Evolutionary conservation across 53 echinoderm and acorn worm species (phyloP).

Genomic region (Arbacia lixula): DNA sequence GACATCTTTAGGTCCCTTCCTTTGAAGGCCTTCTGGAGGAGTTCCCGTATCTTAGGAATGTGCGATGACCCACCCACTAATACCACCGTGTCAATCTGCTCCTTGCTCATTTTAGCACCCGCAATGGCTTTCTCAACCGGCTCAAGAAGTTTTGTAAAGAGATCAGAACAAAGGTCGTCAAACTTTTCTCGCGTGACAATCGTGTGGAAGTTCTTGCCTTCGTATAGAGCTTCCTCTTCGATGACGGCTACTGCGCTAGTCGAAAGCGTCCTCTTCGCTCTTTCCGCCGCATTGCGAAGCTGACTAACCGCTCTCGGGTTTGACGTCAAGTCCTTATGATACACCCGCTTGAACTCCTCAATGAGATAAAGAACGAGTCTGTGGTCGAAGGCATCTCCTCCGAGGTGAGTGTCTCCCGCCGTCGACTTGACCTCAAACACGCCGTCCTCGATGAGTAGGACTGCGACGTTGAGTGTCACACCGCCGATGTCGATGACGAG

Average conservation of each 20-base stretch:
- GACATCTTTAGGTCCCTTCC: conserved; percentile 79
- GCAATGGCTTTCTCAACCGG: conserved; percentile 78
- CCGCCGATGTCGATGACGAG: conserved; percentile 92
- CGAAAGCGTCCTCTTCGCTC: conserved; percentile 84
- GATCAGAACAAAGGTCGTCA: conserved; percentile 73
- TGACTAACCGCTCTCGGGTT: conserved; percentile 72
- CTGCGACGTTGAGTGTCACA: conserved; percentile 30
- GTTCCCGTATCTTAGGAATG: conserved; percentile 79
- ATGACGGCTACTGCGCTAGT: conserved; percentile 72
- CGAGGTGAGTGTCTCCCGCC: conserved; percentile 82
- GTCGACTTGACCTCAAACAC: conserved; percentile 81
- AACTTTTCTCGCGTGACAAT: conserved; percentile 68
- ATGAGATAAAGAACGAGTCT: conserved; percentile 68
- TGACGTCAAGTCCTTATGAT: conserved; percentile 74
- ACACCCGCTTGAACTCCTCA: conserved; percentile 74
- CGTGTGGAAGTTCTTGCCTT: conserved; percentile 68
- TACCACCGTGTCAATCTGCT: conserved; percentile 69
- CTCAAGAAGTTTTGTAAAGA: conserved; percentile 72
- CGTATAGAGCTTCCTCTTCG: conserved; percentile 74
- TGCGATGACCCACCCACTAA: conserved; percentile 82
- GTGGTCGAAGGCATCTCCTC: conserved; percentile 95
- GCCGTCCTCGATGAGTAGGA: conserved; percentile 79
- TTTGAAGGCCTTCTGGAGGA: conserved; percentile 73
- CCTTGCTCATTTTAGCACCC: conserved; percentile 80
- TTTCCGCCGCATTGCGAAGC: conserved; percentile 80